Base-by-base conservation (phyloP, 2,113 vertebrate genomes). In the Microtus oregoni region DNA sequence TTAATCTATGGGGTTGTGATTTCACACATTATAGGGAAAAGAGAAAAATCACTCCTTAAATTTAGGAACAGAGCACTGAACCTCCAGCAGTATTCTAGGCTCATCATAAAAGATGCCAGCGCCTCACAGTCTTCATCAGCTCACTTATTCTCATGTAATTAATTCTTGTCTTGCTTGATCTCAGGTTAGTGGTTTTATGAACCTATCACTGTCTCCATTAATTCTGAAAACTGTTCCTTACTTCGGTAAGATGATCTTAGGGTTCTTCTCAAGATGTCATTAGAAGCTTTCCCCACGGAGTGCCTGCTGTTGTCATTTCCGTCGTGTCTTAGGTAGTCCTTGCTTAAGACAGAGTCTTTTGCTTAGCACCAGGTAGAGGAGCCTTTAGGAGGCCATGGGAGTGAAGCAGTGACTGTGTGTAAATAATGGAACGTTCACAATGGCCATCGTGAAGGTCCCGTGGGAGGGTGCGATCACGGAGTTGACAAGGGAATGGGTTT, bases 91-190 rank as follows among this genome's bases (percentile, higher is more conserved):
- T 47, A 79, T 41, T 88, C 47, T 14, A 24, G 68, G 8, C 44
- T 86, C 72, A n/a, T 95, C 61, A 78, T 44, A 87, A 94, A 92
- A 75, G 61, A 90, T 58, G 38, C 73, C 35, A 65, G 50, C 30
- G 44, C 41, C 11, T 22, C 19, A 38, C 70, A 58, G 86, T 96
- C 79, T 73, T 94, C 28, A 87, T 92, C 19, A 83, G 35, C 89
- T 87, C 90, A 92, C 77, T 85, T 61, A 83, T 41, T 70, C n/a
- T 65, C 75, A 78, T n/a, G 38, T 75, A 95, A 94, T 96, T 97
- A 92, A 76, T 92, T 90, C 11, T 92, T 87, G 58, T 50, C 89
- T 77, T 88, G 61, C 44, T 94, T 86, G 68, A 95, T 94, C 44
- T 90, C 92, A 11, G 81, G 38, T 82, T 96, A 73, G 35, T 50